Percentiles rank a stretch among this genome's conserved stretches.
Evolutionary conservation across 2,797 vertebrate species (phyloP).

Genomic region (Orientallactaga sibirica): DNA sequence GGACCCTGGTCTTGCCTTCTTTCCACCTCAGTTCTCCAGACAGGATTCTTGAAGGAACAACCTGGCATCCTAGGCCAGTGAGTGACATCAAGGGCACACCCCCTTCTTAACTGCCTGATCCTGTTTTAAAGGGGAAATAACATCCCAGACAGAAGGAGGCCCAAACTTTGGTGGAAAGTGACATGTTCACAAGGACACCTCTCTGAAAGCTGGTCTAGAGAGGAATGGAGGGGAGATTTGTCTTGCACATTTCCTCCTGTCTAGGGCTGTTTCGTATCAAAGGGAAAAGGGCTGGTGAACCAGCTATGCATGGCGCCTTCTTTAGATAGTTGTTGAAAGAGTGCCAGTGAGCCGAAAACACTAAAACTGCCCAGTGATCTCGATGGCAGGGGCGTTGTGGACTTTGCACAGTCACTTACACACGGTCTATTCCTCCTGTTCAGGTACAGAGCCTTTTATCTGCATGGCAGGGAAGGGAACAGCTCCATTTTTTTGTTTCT

Average conservation of each 20-base stretch:
- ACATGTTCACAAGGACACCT: background rate
- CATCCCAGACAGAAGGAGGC: background rate
- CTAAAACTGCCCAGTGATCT: background rate
- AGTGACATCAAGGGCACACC: background rate
- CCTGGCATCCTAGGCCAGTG: background rate
- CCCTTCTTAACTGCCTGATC: conserved; percentile 7
- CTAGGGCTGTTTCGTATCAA: too few relatives aligned
- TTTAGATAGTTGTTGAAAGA: background rate
- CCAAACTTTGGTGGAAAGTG: background rate
- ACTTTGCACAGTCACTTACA: background rate
- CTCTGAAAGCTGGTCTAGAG: background rate
- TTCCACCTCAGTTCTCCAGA: background rate
- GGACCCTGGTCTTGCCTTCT: background rate
- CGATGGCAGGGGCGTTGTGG: rapidly evolving
- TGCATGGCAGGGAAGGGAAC: background rate
- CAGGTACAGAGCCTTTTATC: background rate
- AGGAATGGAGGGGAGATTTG: background rate
- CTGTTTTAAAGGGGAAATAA: conserved; percentile 34
- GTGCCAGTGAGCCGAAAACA: background rate
- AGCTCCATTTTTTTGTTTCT: background rate
- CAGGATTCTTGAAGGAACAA: conserved; percentile 27
- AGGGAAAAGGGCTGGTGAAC: background rate
- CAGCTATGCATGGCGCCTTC: background rate
- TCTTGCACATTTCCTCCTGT: background rate
- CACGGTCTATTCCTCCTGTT: background rate